Conservation (phyloP, 2,888 invertebrate genomes). For the Chelonus formosanus region DNA sequence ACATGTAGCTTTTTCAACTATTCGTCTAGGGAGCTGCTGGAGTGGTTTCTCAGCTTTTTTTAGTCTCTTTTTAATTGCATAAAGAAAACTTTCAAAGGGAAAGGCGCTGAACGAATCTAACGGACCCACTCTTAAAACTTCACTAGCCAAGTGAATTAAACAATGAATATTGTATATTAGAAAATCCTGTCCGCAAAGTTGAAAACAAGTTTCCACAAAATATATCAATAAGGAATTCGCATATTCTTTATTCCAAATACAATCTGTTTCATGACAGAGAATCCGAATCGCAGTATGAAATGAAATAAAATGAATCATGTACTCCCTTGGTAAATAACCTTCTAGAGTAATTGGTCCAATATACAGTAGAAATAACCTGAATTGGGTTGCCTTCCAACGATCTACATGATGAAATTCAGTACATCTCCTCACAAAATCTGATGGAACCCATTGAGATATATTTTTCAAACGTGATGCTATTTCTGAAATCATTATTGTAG, state of each 20-base stretch:
- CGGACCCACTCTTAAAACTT: slow-evolving; percentile 33
- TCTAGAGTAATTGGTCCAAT: slow-evolving; percentile 42
- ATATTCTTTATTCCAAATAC: slow-evolving; percentile 20
- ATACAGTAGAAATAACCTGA: slow-evolving; percentile 39
- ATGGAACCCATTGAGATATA: slow-evolving; percentile 1
- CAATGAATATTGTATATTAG: slow-evolving; percentile 32
- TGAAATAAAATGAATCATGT: slow-evolving; percentile 38
- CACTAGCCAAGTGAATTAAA: slow-evolving; percentile 32
- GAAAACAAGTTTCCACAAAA: slow-evolving; percentile 2
- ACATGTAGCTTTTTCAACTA: slow-evolving; percentile 7
- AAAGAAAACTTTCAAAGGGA: slow-evolving; percentile 35
- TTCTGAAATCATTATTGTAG: neutral
- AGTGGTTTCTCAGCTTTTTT: slow-evolving; percentile 11
- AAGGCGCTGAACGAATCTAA: slow-evolving; percentile 36
- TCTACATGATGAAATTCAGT: neutral
- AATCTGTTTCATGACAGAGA: slow-evolving; percentile 25
- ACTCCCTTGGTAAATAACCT: slow-evolving; percentile 20
- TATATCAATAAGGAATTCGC: slow-evolving; percentile 18
- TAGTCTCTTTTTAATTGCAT: slow-evolving; percentile 26
- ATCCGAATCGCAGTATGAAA: slow-evolving; percentile 39
- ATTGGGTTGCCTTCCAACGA: slow-evolving; percentile 30
- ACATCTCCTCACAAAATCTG: neutral
- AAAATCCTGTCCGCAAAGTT: slow-evolving; percentile 19
- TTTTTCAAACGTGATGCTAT: slow-evolving; percentile 25
- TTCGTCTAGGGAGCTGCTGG: slow-evolving; percentile 13